These are phyloP conservation scores for Hystrix brachyura DNA, from an alignment of 2,113 vertebrate genomes.

Conservation along the genomic window DNA sequence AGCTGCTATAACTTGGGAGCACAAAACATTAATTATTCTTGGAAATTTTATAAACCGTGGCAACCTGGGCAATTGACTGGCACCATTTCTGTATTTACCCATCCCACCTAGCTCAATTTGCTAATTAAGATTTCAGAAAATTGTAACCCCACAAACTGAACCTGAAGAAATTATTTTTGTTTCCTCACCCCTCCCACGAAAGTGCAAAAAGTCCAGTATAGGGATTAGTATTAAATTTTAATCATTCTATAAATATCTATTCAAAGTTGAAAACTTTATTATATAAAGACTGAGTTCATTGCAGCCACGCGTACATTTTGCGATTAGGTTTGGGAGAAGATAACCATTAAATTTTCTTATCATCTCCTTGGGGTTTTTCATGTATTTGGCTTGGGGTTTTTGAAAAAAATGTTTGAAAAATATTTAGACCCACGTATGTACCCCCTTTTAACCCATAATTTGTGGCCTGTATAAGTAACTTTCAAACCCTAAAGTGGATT, in stretches of 20 bases:
- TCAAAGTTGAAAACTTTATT: conserved; percentile 18
- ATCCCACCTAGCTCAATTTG: neutral
- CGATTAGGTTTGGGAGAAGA: neutral
- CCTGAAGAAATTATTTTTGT: conserved; percentile 19
- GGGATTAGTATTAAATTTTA: conserved; percentile 25
- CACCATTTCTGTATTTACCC: neutral
- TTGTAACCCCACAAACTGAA: neutral
- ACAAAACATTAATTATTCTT: neutral
- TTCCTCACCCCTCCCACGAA: neutral
- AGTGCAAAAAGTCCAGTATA: neutral
- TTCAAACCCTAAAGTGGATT: conserved; percentile 27
- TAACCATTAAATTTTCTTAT: neutral
- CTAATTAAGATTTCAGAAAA: conserved; percentile 43
- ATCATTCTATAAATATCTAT: conserved; percentile 17
- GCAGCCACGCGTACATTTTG: neutral
- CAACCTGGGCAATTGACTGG: neutral
- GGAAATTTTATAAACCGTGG: neutral
- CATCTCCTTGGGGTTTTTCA: neutral
- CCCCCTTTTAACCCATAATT: conserved; percentile 7
- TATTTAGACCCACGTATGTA: neutral
- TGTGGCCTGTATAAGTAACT: conserved; percentile 35
- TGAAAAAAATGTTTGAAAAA: neutral
- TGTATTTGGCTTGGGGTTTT: neutral
- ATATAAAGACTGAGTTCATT: neutral
- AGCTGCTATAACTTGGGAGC: neutral